These are phyloP conservation scores for Epinotia bilunana DNA, from an alignment of 2,888 invertebrate species.

Conservation along the genomic window DNA sequence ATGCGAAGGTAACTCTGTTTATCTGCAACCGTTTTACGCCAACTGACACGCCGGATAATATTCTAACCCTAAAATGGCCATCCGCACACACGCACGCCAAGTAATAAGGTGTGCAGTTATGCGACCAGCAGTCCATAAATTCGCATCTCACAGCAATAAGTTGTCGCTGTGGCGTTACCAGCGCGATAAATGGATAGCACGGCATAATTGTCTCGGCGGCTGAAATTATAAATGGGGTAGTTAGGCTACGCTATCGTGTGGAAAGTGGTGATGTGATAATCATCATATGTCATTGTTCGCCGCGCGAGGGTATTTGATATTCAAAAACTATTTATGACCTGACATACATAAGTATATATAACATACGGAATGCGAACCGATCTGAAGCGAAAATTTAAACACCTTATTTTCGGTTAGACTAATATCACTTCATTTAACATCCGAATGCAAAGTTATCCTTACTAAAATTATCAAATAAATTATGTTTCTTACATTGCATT, in stretches of 20 bases:
- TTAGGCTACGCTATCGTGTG: background rate
- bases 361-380: too few species aligned
- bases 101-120: conserved; percentile 32
- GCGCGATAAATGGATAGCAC: conserved; percentile 27
- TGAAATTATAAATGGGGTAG: background rate
- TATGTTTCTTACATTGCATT: too few species aligned
- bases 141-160: conserved; percentile 50
- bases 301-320: background rate
- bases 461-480: too few species aligned
- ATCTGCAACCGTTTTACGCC: too few species aligned
- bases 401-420: too few species aligned
- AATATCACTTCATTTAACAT: too few species aligned
- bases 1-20: too few species aligned
- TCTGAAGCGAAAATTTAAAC: too few species aligned
- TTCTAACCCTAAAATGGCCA: background rate
- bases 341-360: too few species aligned
- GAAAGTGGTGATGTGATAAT: background rate
- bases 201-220: background rate
- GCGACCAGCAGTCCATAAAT: conserved; percentile 49
- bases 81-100: background rate
- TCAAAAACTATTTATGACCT: background rate
- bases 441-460: too few species aligned
- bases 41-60: background rate
- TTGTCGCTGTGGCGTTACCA: conserved; percentile 47
- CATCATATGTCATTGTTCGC: background rate